A percentile compares a stretch with the other conserved stretches of the same genome.
These are phyloP conservation scores for Atrichornis clamosus DNA, from an alignment of 2,113 vertebrate species.

Conservation along the genomic window DNA sequence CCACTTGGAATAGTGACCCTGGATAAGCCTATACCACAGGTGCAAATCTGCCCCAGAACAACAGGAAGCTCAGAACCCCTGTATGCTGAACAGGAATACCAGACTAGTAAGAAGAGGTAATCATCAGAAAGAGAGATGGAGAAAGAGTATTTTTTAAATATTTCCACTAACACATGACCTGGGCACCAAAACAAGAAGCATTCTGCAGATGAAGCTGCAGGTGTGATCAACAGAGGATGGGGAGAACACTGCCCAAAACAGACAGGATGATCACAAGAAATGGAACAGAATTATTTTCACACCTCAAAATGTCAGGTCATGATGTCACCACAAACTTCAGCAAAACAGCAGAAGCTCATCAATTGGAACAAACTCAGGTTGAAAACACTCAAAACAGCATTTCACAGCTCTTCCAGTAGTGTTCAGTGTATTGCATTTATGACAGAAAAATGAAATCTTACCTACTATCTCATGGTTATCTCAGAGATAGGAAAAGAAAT, in stretches of 20 bases:
- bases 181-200: background rate
- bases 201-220: background rate
- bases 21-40: background rate
- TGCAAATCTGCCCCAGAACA: background rate
- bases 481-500: background rate
- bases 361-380: background rate
- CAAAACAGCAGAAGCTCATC: background rate
- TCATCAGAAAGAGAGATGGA: background rate
- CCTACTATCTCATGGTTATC: background rate
- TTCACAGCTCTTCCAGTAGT: background rate
- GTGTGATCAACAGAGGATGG: background rate
- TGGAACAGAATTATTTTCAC: background rate
- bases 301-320: background rate
- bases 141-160: background rate
- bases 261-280: background rate
- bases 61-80: background rate
- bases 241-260: background rate
- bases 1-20: background rate
- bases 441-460: background rate
- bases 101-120: background rate
- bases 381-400: background rate
- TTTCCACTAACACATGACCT: fast-evolving
- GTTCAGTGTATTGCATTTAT: background rate
- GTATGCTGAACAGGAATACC: background rate
- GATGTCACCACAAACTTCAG: background rate